Evolutionary conservation across 2,113 vertebrate genomes (phyloP).

Genomic region (Lepisosteus oculatus): DNA sequence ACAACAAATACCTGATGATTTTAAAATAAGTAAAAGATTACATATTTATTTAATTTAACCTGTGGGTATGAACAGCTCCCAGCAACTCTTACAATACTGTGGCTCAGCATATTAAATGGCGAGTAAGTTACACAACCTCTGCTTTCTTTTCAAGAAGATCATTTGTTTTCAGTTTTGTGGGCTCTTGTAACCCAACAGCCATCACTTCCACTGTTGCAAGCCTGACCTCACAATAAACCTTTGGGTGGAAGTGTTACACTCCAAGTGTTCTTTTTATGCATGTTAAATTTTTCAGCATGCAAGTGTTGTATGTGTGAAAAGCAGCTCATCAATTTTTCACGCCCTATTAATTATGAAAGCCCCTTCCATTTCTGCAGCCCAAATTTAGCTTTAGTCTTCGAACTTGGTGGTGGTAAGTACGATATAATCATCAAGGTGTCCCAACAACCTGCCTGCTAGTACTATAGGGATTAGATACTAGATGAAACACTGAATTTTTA

Average conservation of each 20-base stretch:
- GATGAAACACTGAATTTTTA: too few relatives aligned
- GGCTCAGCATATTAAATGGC: too few relatives aligned
- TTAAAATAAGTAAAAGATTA: too few relatives aligned
- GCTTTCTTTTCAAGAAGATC: too few relatives aligned
- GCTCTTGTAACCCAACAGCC: background rate
- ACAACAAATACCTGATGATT: too few relatives aligned
- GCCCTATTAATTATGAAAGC: slow-evolving; percentile 10
- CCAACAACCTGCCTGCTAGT: too few relatives aligned
- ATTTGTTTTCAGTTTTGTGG: too few relatives aligned
- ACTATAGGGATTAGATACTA: too few relatives aligned
- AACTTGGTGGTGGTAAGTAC: too few relatives aligned
- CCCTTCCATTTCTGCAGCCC: background rate
- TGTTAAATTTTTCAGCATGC: background rate
- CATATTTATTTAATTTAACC: background rate
- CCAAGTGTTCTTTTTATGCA: slow-evolving; percentile 1
- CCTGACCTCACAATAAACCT: slow-evolving; percentile 4
- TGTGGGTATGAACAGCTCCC: background rate
- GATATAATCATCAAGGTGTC: too few relatives aligned
- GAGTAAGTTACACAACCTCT: too few relatives aligned
- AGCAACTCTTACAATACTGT: background rate
- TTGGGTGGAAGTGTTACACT: background rate
- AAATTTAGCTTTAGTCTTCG: too few relatives aligned
- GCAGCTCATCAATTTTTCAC: slow-evolving; percentile 2
- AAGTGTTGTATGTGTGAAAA: slow-evolving; percentile 2
- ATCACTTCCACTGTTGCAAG: background rate